Base-by-base conservation (phyloP, 2,113 vertebrate genomes). In the Oncorhynchus keta region DNA sequence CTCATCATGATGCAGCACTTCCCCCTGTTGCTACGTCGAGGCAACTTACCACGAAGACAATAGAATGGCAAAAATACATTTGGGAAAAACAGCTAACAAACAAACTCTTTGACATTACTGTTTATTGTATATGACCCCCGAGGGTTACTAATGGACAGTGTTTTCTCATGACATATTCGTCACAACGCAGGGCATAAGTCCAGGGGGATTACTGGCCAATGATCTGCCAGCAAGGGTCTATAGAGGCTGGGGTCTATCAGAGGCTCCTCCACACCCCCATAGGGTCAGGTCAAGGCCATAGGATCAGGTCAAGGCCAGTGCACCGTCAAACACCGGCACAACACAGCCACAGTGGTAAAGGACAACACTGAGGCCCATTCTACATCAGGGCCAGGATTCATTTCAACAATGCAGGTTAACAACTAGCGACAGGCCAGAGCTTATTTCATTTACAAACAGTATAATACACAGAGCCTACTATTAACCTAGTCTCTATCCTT, bases 181-280 rank as follows among this genome's bases (percentile, higher is more conserved):
- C 55, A 75, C 68, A 59, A 26, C 68, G 77, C 16, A 0, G 59
- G 67, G 75, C 76, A 65, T 78, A 77, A 84, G 49, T 79, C 75
- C 49, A 73, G 51, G 24, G 81, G 81, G 78, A 85, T 88, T 87
- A 89, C 75, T 79, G 70, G 83, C 70, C 84, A 88, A 83, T 85
- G 79, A 85, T 87, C 65, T 74, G 51, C 24, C 70, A 74, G 75
- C 9, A 73, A 64, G 65, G 73, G 35, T 73, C 72, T 26, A 64
- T 62, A 70, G 72, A 78, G 32, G 76, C 22, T 26, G n/a, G 35
- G 73, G 75, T 79, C 73, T 35, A 84, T 84, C 76, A 67, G 74
- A 16, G 72, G 76, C 76, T 57, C 57, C 39, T 70, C 62, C 84
- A 12, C 28, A 28, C 69, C 18, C 16, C 4, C 55, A 20, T 18